A percentile compares a stretch with the other conserved stretches of the same genome.
phyloP scores from a whole-genome alignment of 2,797 vertebrate genomes.

The Acrossocheilus fasciatus region DNA sequence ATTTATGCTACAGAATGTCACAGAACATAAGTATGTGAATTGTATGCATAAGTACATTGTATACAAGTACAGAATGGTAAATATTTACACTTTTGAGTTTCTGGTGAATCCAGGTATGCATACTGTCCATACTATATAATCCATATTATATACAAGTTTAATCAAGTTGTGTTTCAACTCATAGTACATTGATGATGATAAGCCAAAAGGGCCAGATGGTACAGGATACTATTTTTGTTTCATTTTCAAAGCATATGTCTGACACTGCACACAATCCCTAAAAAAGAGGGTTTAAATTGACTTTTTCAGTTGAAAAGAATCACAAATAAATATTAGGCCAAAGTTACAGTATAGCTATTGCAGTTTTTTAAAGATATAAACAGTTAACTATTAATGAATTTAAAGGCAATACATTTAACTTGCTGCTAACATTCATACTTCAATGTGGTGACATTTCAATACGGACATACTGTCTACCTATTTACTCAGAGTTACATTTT shows the following conservation, averaged over 20 bases:
- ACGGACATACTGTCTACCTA: not conserved
- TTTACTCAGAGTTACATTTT: not conserved
- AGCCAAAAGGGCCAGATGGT: not conserved
- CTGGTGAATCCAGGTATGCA: not conserved
- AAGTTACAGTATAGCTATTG: not conserved
- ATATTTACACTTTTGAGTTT: not conserved
- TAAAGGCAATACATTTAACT: not conserved
- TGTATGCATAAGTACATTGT: not conserved
- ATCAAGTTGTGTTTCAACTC: not conserved
- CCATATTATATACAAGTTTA: not conserved
- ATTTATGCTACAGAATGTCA: not conserved
- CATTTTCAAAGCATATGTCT: not conserved
- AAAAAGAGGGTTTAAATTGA: not conserved
- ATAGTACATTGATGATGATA: not conserved
- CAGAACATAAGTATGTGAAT: too few species aligned
- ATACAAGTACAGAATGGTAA: not conserved
- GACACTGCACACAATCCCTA: not conserved
- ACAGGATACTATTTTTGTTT: not conserved
- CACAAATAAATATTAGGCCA: not conserved
- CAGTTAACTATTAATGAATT: not conserved
- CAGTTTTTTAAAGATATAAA: not conserved
- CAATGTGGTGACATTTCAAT: not conserved
- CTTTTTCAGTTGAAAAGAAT: not conserved
- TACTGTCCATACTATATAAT: not conserved
- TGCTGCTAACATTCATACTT: not conserved